Evolutionary conservation across 1,140 invertebrate species (phyloP), one percentile per base, ranked within the genome.

Genomic region (Ips typographus): DNA sequence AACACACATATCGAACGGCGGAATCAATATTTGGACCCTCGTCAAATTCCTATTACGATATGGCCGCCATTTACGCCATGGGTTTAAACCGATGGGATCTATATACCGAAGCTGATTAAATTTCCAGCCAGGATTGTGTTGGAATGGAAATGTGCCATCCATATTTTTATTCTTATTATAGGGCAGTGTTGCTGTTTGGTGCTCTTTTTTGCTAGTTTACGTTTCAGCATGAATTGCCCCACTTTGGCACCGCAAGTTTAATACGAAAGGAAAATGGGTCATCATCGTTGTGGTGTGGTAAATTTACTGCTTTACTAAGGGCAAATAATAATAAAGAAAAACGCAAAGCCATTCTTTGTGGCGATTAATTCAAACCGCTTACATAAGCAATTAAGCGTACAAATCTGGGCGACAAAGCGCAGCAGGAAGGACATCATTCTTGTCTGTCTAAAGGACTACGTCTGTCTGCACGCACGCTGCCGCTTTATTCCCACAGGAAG

Each of bases 371-470:
- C 43, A 55, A 61, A 62, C 58, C 47, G 49, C 58, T 68, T 68
- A 55, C 57, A 68, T 68, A 61, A 55, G 58, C 58, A 68, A 68
- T 68, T 61, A 68, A 60, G 51, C 56, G 40, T 53, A 68, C 66
- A 68, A 68, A 68, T 68, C 66, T 62, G 49, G 57, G 51, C 51
- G 47, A 68, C 57, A 61, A 68, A 61, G 57, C 57, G 49, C 56
- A 36, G 57, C 22, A 39, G 58, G 66, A 61, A 68, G 58, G 58
- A 61, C 66, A 68, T 68, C 51, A 68, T 39, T 68, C 66, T 68
- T 68, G 51, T 61, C 58, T 68, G 51, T 68, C 58, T 51, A 68
- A 68, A 62, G 41, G 57, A 53, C 66, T 55, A 7, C 49, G 56
- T 62, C 66, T 68, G 58, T 62, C 40, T 53, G 40, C 57, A 61